A percentile compares a stretch with the other conserved stretches of the same genome.
phyloP scores from a whole-genome alignment of 2,797 vertebrate species.

The Gorsachius magnificus region DNA sequence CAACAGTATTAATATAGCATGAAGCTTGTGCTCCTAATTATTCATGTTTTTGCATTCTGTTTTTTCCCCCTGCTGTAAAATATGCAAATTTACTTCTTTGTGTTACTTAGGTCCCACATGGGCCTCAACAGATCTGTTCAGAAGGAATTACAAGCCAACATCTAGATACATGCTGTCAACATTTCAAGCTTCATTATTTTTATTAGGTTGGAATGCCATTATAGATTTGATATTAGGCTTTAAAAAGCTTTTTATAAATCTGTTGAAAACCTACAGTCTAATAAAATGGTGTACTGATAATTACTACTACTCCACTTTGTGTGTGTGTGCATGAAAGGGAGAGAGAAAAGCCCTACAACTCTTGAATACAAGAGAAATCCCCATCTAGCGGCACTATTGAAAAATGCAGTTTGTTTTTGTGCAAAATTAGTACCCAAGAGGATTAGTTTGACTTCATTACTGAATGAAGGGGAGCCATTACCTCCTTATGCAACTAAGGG shows the following conservation, averaged over 20 bases:
- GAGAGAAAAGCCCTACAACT: constrained; percentile 24
- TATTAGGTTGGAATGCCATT: constrained; percentile 48
- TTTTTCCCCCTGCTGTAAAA: constrained; percentile 69
- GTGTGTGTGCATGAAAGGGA: neutral
- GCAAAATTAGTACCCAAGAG: constrained; percentile 72
- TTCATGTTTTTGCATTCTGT: constrained; percentile 67
- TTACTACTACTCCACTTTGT: constrained; percentile 50
- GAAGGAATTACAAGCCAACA: constrained; percentile 65
- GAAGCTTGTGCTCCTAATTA: constrained; percentile 68
- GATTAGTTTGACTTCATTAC: constrained; percentile 72
- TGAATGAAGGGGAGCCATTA: constrained; percentile 68
- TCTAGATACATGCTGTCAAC: constrained; percentile 61
- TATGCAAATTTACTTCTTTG: constrained; percentile 73
- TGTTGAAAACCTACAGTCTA: constrained; percentile 52
- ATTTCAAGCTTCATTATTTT: constrained; percentile 72
- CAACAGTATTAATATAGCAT: constrained; percentile 70
- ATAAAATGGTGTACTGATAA: constrained; percentile 68
- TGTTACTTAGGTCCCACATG: constrained; percentile 63
- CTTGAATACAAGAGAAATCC: constrained; percentile 66
- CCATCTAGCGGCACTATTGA: constrained; percentile 74
- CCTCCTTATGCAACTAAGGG: constrained; percentile 60
- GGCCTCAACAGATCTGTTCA: constrained; percentile 58
- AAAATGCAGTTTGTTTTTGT: constrained; percentile 80
- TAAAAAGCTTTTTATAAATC: constrained; percentile 51
- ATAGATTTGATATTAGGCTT: constrained; percentile 56